phyloP scores from a whole-genome alignment of 2,113 vertebrate species.

The Plotosus lineatus region DNA sequence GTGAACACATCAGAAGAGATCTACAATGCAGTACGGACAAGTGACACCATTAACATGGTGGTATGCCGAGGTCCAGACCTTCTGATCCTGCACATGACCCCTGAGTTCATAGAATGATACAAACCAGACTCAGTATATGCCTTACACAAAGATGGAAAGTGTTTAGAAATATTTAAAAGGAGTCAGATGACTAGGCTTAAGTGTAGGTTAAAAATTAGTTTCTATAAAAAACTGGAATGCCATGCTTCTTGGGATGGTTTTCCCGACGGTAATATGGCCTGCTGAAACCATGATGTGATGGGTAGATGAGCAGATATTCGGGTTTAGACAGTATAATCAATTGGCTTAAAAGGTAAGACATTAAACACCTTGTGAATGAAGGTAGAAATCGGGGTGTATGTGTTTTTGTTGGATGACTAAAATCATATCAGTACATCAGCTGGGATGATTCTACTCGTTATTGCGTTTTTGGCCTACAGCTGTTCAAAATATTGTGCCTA shows the following conservation, averaged over 20 bases:
- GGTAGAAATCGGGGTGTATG: background rate
- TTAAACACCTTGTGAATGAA: background rate
- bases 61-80: conserved; percentile 75
- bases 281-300: background rate
- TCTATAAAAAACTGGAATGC: background rate
- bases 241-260: background rate
- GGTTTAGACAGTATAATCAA: background rate
- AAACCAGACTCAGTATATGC: background rate
- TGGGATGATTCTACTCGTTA: background rate
- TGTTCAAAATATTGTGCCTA: background rate
- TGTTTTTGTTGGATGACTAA: background rate
- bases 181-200: background rate
- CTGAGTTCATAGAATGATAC: conserved; percentile 81
- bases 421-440: background rate
- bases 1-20: conserved; percentile 83
- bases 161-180: background rate
- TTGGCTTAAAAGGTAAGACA: background rate
- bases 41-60: conserved; percentile 78
- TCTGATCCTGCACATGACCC: conserved; percentile 80
- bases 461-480: background rate
- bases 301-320: background rate
- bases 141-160: background rate
- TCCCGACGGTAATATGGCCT: background rate
- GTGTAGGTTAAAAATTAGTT: background rate
- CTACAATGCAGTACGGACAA: conserved; percentile 81